Evolutionary conservation across 2,888 invertebrate genomes (phyloP).

Genomic region (Leptinotarsa juncta): DNA sequence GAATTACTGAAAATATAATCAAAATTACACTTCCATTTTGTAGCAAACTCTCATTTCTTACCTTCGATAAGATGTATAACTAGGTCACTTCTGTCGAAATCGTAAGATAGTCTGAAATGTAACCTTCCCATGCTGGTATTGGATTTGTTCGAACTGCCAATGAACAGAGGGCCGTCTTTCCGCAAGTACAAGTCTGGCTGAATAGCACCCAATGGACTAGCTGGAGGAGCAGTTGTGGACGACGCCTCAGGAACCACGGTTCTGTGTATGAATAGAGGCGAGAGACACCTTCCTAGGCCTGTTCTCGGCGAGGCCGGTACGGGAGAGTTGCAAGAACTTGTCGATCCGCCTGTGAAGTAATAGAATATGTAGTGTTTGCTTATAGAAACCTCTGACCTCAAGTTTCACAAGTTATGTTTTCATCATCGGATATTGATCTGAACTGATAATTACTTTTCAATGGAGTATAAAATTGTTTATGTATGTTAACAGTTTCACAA

Average conservation of each 20-base stretch:
- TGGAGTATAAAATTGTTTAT: too few relatives aligned
- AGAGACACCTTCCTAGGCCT: conserved; percentile 73
- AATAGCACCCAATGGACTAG: conserved; percentile 76
- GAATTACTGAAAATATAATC: too few relatives aligned
- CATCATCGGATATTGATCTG: too few relatives aligned
- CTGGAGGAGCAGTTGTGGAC: conserved; percentile 61
- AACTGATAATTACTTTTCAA: too few relatives aligned
- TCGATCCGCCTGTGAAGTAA: conserved; percentile 52
- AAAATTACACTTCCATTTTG: too few relatives aligned
- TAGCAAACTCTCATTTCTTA: conserved; percentile 56
- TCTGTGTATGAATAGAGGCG: conserved; percentile 82
- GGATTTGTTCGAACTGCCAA: conserved; percentile 66
- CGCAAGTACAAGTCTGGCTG: conserved; percentile 89
- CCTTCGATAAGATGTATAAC: conserved; percentile 94
- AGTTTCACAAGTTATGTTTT: too few relatives aligned
- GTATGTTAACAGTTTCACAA: too few relatives aligned
- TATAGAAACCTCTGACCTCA: too few relatives aligned
- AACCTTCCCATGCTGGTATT: conserved; percentile 83
- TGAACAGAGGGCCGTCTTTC: conserved; percentile 81
- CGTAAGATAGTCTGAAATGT: conserved; percentile 87
- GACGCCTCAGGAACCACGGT: conserved; percentile 63
- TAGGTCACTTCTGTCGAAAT: conserved; percentile 89
- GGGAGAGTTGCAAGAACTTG: conserved; percentile 64
- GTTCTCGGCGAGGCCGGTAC: conserved; percentile 59
- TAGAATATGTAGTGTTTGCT: neutral